Evolutionary conservation across 2,888 invertebrate species (phyloP), one percentile per base, ranked within the genome.

Genomic region (Caenorhabditis panamensis): DNA sequence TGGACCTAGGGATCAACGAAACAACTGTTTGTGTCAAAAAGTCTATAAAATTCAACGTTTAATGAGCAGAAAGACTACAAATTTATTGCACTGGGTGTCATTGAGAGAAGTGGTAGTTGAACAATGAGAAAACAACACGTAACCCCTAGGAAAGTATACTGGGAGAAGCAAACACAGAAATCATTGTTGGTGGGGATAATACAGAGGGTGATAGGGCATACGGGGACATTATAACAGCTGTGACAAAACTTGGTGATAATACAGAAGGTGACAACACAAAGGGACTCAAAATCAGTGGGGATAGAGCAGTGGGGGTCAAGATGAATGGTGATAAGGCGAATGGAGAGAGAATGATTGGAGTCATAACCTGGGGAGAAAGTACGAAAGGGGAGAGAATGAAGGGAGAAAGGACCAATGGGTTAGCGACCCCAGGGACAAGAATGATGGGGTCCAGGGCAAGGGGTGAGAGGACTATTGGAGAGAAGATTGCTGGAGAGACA

Each of bases 301-400:
- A 81, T 2, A 82, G 64, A 11, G 64, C 81, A 9, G 62, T 68
- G n/a, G 85, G 85, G 3, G 80, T 82, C 22, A 83, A 54, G 31
- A 83, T 76, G 24, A 84, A 79, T 2, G 82, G 82, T 16, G 78
- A 81, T 2, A 83, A 62, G 3, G 72, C 71, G 28, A 84, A 84
- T 1, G 88, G 88, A 3, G 82, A 84, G 1, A 88, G 56, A 18
- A 89, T 83, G 16, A 87, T 56, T 1, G 89, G 88, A 6, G 85
- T 84, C 62, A 84, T 82, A 6, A 85, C 86, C 56, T 86, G 82
- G 2, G 88, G 88, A 3, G 86, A 86, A 2, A 86, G 66, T 9
- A 85, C 79, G 59, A 85, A 82, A 4, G 85, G 84, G 13, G 62
- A 54, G 9, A 85, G 66, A 6, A 82, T 26, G 37, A 84, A 68